Conservation (phyloP, 1,140 invertebrate genomes). For the Sweltsa coloradensis region DNA sequence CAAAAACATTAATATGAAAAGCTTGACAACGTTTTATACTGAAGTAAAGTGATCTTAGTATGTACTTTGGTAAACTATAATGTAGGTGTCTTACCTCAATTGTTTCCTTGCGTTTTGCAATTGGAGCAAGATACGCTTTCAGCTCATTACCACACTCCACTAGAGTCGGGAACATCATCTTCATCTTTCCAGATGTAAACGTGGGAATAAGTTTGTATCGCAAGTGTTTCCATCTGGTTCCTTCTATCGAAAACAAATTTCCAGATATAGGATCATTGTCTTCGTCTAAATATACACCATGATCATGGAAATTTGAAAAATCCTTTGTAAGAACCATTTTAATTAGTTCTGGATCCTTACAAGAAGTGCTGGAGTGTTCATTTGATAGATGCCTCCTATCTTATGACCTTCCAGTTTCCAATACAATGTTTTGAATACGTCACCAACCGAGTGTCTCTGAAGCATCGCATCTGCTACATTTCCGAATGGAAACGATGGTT, state of each 20-base stretch:
- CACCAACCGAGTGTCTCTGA: conserved; percentile 4
- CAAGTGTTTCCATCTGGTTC: conserved; percentile 38
- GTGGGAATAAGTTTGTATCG: conserved; percentile 38
- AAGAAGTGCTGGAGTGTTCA: conserved; percentile 31
- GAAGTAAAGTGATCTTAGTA: too few relatives aligned
- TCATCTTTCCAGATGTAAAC: conserved; percentile 43
- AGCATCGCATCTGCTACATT: conserved; percentile 22
- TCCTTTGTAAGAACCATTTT: conserved; percentile 40
- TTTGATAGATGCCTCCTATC: conserved; percentile 17
- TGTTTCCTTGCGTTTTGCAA: not conserved
- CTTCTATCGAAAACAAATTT: conserved; percentile 37
- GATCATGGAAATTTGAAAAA: conserved; percentile 37
- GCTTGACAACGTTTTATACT: not conserved
- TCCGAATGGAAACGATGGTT: conserved; percentile 33
- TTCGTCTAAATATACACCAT: conserved; percentile 16
- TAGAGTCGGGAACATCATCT: conserved; percentile 30
- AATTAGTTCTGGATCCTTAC: conserved; percentile 39
- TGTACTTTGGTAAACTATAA: too few relatives aligned
- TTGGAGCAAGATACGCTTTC: too few relatives aligned
- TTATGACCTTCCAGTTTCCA: conserved; percentile 10
- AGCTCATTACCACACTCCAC: not conserved
- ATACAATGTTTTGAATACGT: conserved; percentile 19
- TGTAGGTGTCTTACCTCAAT: conserved; percentile 12
- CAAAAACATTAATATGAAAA: not conserved
- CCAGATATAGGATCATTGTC: conserved; percentile 34